These are phyloP conservation scores for Himalopsyche japonica DNA, from an alignment of 2,888 invertebrate species.

Conservation along the genomic window DNA sequence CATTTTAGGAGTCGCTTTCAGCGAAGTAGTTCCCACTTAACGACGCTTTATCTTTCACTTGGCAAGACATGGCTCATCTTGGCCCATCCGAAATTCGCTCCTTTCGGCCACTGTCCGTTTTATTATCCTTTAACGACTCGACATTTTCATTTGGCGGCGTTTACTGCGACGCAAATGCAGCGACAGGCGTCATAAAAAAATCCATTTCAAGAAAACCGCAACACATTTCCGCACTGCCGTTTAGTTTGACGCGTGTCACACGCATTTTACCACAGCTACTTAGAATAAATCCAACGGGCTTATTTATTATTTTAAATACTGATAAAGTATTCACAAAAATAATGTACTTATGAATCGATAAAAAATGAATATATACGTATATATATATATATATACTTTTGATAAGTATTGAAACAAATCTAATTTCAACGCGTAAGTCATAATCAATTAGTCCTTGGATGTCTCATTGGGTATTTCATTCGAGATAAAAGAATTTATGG, in stretches of 20 bases:
- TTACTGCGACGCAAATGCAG: slow-evolving; percentile 21
- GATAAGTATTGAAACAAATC: too few species aligned
- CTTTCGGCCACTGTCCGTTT: slow-evolving; percentile 11
- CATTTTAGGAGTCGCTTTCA: slow-evolving; percentile 1
- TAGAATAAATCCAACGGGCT: too few species aligned
- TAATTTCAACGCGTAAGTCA: too few species aligned
- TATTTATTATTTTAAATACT: too few species aligned
- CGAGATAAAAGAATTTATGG: too few species aligned
- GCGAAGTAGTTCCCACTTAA: not conserved
- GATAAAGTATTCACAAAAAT: too few species aligned
- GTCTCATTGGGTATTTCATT: too few species aligned
- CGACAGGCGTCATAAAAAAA: slow-evolving; percentile 11
- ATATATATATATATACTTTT: too few species aligned
- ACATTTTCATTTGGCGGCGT: slow-evolving; percentile 28
- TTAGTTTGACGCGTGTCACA: not conserved
- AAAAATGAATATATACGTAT: too few species aligned
- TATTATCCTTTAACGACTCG: slow-evolving; percentile 29
- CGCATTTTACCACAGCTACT: not conserved
- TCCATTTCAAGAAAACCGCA: not conserved
- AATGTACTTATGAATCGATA: too few species aligned
- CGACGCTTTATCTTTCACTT: slow-evolving; percentile 1
- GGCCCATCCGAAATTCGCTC: not conserved
- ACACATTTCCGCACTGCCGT: not conserved
- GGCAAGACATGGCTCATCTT: not conserved
- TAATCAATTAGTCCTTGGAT: too few species aligned